Base-by-base conservation (phyloP, 2,888 invertebrate genomes). In the Opisthograptis luteolata region DNA sequence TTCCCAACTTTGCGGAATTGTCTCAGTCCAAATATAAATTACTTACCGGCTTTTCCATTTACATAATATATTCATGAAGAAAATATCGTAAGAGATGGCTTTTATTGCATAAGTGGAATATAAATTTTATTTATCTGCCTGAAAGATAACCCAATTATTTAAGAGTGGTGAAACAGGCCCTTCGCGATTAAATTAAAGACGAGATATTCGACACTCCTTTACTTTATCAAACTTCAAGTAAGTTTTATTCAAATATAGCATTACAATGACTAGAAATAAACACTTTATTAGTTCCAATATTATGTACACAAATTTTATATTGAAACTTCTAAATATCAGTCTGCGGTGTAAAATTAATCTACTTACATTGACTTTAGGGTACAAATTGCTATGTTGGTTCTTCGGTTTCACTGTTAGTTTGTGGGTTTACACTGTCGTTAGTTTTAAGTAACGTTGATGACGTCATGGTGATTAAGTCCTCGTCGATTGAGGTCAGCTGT, bases 241-340 rank as follows among this genome's bases (percentile, higher is more conserved):
- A 40, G 17, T 30, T 9, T n/a, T 12, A 37, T 44, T 41, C 43
- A 47, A 39, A 25, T 54, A 47, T 45, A 53, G 35, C 34, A 41
- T 55, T 55, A n/a, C 36, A 28, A 50, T 45, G 50, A 48, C 37
- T 62, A 62, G 30, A 37, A 60, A 54, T 59, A 58, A 61, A 55
- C 61, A 57, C 53, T 58, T 60, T 57, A 55, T 58, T 61, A 62
- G 30, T 58, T 46, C 47, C 58, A 64, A 60, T 62, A 55, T 35
- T 76, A 77, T 79, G 63, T 79, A 81, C 77, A 77, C 55, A 63
- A n/a, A 64, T 64, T 64, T 67, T 70, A 69, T 69, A 73, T 79
- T 75, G 73, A 79, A 82, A 78, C 79, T 65, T 79, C 84, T 87
- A 89, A 75, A 75, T 84, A 86, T 89, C 89, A 89, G 89, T 89